phyloP scores from a whole-genome alignment of 2,888 invertebrate species.

The Lacanobia wlatinum region DNA sequence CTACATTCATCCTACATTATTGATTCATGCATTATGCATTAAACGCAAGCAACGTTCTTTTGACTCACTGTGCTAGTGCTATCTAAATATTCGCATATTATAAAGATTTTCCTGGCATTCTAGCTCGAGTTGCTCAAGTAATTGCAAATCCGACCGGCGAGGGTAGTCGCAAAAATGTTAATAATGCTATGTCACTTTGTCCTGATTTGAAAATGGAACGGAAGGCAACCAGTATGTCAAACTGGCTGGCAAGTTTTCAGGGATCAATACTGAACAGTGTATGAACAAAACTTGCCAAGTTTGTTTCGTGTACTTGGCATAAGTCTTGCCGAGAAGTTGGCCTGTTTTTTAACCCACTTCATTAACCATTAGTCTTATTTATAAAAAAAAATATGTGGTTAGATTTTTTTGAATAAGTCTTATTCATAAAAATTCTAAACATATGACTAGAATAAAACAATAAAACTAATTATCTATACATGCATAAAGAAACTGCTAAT shows the following conservation, averaged over 20 bases:
- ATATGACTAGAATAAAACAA: too few relatives aligned
- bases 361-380: too few relatives aligned
- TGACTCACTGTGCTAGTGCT: background rate
- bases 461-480: too few relatives aligned
- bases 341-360: too few relatives aligned
- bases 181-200: background rate
- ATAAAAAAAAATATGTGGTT: too few relatives aligned
- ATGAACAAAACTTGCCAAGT: constrained; percentile 9
- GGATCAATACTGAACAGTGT: constrained; percentile 12
- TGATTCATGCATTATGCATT: too few relatives aligned
- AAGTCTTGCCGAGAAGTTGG: background rate
- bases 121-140: background rate
- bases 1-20: too few relatives aligned
- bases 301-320: constrained; percentile 18
- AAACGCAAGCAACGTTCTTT: background rate
- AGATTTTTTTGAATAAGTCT: too few relatives aligned
- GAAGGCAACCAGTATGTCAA: background rate
- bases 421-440: too few relatives aligned
- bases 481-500: too few relatives aligned
- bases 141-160: constrained; percentile 7
- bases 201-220: background rate
- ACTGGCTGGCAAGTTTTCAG: constrained; percentile 12
- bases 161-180: background rate
- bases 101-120: background rate
- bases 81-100: background rate